Evolutionary conservation across 2,888 invertebrate genomes (phyloP).

Genomic region (Helobdella robusta): DNA sequence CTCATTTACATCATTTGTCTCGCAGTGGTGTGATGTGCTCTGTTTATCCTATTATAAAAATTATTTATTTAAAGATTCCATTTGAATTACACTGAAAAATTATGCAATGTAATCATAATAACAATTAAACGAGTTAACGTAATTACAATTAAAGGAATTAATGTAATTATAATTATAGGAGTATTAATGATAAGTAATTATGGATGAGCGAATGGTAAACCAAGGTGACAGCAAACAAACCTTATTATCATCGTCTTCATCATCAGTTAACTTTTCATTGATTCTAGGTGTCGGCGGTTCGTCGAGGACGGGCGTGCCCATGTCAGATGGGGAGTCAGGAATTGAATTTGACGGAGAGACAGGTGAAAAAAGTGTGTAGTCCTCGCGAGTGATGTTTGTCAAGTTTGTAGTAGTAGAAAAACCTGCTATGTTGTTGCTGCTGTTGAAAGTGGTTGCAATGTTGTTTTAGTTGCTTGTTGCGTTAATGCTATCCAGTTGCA

Average conservation of each 20-base stretch:
- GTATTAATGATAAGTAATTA: too few species aligned
- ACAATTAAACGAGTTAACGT: too few species aligned
- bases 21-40: too few species aligned
- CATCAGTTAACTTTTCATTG: not conserved
- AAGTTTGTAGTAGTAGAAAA: too few species aligned
- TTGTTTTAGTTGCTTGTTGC: not conserved
- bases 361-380: conserved; percentile 16
- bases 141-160: too few species aligned
- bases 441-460: not conserved
- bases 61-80: too few species aligned
- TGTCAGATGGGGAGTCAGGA: conserved; percentile 19
- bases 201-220: too few species aligned
- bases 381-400: not conserved
- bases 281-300: conserved; percentile 13
- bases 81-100: too few species aligned
- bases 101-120: too few species aligned
- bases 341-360: conserved; percentile 21
- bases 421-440: not conserved
- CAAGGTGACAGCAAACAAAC: too few species aligned
- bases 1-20: not conserved
- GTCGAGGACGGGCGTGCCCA: conserved; percentile 20
- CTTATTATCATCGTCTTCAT: conserved; percentile 10
- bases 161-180: too few species aligned
- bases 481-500: not conserved
- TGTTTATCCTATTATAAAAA: too few species aligned